Evolutionary conservation across 2,888 invertebrate genomes (phyloP).

Genomic region (Noctua janthe): DNA sequence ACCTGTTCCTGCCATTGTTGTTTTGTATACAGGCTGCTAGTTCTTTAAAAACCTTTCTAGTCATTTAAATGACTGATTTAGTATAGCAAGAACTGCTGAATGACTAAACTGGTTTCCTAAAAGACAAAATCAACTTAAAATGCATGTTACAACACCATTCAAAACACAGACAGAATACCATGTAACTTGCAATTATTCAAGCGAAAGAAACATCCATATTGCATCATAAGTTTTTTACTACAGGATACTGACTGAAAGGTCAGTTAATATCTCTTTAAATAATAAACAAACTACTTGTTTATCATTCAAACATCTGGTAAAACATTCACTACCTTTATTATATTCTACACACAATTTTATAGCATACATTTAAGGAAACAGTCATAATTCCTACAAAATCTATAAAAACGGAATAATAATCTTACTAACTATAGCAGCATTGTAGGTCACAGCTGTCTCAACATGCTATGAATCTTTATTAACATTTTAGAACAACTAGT

Average conservation of each 20-base stretch:
- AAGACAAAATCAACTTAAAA: background rate
- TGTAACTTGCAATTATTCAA: too few species aligned
- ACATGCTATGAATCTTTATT: background rate
- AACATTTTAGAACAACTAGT: background rate
- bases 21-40: constrained; percentile 41
- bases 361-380: background rate
- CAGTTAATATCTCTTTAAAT: background rate
- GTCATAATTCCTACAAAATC: background rate
- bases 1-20: constrained; percentile 33
- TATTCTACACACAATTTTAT: background rate
- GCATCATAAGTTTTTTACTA: background rate
- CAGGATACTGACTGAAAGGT: background rate
- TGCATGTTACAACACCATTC: background rate
- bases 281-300: background rate
- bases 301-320: background rate
- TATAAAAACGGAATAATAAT: background rate
- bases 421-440: background rate
- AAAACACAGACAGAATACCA: constrained; percentile 1
- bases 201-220: background rate
- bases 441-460: too few species aligned
- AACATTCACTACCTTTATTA: background rate
- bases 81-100: background rate
- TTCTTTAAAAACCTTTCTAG: background rate
- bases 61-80: background rate
- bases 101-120: background rate